phyloP scores from a whole-genome alignment of 1,140 invertebrate genomes.

The Diachasmimorpha longicaudata region DNA sequence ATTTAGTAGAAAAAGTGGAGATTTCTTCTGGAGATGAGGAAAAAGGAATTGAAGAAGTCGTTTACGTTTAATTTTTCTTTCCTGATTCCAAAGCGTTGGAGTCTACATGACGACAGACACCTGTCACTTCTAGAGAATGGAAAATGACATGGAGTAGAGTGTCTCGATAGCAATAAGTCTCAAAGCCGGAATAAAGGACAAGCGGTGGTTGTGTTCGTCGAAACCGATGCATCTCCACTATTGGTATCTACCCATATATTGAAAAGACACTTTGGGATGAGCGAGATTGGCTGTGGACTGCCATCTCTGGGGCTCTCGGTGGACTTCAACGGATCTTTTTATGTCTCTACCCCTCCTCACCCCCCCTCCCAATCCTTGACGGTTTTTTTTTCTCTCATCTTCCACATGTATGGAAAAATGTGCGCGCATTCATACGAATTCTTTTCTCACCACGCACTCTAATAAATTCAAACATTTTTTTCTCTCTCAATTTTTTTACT shows the following conservation, averaged over 20 bases:
- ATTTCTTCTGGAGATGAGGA: too few species aligned
- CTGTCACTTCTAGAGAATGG: background rate
- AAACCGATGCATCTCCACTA: background rate
- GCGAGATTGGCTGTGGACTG: conserved; percentile 11
- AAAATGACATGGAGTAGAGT: background rate
- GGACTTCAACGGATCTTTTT: conserved; percentile 13
- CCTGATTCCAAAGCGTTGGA: too few species aligned
- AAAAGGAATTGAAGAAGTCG: too few species aligned
- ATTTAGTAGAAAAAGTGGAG: too few species aligned
- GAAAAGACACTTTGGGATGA: background rate
- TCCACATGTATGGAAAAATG: background rate
- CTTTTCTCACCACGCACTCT: conserved; percentile 10
- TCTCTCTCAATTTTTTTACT: conserved; percentile 17
- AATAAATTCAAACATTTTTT: conserved; percentile 13
- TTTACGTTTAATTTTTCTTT: too few species aligned
- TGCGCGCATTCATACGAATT: background rate
- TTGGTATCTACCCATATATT: background rate
- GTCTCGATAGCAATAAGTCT: background rate
- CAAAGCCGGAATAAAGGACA: background rate
- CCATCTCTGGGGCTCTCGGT: conserved; percentile 19
- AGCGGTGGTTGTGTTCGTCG: background rate
- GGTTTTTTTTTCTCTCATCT: background rate
- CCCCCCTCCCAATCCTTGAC: background rate
- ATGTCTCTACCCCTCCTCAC: background rate
- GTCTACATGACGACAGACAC: too few species aligned